These are phyloP conservation scores for Prunella strophiata DNA, from an alignment of 2,797 vertebrate genomes.

Conservation along the genomic window DNA sequence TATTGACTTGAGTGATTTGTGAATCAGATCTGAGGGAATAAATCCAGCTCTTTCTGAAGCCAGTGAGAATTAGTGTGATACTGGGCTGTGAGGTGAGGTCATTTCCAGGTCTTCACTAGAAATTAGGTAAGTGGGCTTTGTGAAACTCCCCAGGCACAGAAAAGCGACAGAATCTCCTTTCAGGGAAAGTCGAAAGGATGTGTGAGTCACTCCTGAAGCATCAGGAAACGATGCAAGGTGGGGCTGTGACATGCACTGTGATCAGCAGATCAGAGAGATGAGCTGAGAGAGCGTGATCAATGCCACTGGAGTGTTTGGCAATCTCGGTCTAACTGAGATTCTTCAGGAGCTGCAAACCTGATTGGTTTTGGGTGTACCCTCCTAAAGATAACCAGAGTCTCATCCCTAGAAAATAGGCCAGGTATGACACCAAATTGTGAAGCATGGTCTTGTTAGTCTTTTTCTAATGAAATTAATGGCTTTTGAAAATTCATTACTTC, in stretches of 20 bases:
- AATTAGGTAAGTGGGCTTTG: background rate
- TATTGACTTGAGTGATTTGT: background rate
- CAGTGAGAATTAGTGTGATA: background rate
- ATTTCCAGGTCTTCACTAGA: background rate
- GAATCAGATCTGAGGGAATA: background rate
- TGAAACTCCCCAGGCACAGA: background rate
- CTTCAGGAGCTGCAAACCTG: background rate
- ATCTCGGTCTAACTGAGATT: background rate
- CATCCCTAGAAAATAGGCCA: background rate
- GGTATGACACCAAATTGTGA: background rate
- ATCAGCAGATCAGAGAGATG: constrained; percentile 56
- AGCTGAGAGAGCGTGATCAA: background rate
- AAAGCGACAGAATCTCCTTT: constrained; percentile 10
- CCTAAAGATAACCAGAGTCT: background rate
- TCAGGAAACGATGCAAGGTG: constrained; percentile 46
- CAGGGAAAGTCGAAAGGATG: constrained; percentile 42
- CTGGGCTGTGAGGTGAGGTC: background rate
- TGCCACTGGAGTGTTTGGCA: background rate
- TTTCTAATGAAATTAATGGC: background rate
- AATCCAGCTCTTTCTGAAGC: background rate
- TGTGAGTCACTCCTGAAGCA: constrained; percentile 42
- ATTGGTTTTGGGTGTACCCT: constrained; percentile 3
- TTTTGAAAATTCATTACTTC: background rate
- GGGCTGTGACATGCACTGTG: constrained; percentile 44
- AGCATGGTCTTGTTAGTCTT: background rate